Base-by-base conservation (phyloP, 2,888 invertebrate genomes). In the Diarsia rubi region DNA sequence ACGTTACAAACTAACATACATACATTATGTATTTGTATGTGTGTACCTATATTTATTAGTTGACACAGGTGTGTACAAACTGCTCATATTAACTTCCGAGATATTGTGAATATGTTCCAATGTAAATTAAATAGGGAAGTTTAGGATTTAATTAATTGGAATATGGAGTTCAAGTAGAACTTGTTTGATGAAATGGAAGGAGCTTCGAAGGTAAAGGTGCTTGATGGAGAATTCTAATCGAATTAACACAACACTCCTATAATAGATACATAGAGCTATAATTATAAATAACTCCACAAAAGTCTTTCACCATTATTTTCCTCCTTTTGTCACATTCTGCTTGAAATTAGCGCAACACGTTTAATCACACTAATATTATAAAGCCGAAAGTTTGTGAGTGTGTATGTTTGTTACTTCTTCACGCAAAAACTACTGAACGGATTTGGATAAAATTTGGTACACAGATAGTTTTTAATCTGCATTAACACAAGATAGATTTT, bases 41-140 rank as follows among this genome's bases (percentile, higher is more conserved):
- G n/a, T n/a, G n/a, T n/a, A n/a, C n/a, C n/a, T n/a, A n/a, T 62
- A 85, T 82, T 78, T 74, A 85, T 81, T 66, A 83, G 73, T 72
- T 63, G 52, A 57, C 76, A 69, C 73, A 78, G 73, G 73, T 80
- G 84, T 65, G 74, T 63, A n/a, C 12, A 59, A 80, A 47, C 74
- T 37, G 45, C 74, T 54, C 74, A 73, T 72, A 81, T 78, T 44
- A 65, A 75, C 75, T 83, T 73, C 66, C 72, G 11, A 49, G 24
- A 49, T 69, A 47, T 68, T 70, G 37, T 59, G 42, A 42, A 59
- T 67, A 68, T 79, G 31, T 77, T 69, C 59, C 59, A 66, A 63
- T 66, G 16, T 66, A 42, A 45, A 70, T 80, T 14, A 80, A 75
- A 44, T 66, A 14, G 6, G 9, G 45, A 78, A 75, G 73, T 75